Conservation (phyloP, 2,888 invertebrate genomes). For the Phrixothrix hirtus region DNA sequence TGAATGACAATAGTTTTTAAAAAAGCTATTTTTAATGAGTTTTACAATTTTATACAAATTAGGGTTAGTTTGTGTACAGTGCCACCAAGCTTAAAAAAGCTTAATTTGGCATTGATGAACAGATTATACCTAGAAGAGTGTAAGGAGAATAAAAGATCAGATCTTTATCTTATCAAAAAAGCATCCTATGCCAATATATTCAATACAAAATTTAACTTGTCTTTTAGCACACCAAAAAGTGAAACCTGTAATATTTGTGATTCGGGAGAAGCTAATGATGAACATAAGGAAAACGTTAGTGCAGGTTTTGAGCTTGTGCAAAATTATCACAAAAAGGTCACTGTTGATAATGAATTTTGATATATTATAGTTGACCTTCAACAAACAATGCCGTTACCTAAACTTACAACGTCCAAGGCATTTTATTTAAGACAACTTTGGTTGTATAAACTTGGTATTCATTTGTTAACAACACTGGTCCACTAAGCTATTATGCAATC, state of each 20-base stretch:
- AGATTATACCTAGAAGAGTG: too few relatives aligned
- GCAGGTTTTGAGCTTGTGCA: slow-evolving; percentile 3
- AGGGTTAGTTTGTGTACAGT: too few relatives aligned
- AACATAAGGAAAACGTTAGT: too few relatives aligned
- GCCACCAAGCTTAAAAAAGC: too few relatives aligned
- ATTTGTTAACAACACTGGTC: slow-evolving; percentile 5
- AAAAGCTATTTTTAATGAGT: too few relatives aligned
- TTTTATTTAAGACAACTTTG: too few relatives aligned
- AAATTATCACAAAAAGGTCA: slow-evolving; percentile 6
- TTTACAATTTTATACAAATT: too few relatives aligned
- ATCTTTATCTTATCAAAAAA: slow-evolving; percentile 3
- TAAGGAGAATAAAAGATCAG: neutral
- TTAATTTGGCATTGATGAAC: slow-evolving; percentile 6
- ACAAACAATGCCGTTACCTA: slow-evolving; percentile 36
- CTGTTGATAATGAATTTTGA: neutral
- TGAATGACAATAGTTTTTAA: too few relatives aligned
- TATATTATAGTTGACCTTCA: slow-evolving; percentile 35
- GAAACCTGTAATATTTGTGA: slow-evolving; percentile 15
- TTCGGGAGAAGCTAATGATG: neutral
- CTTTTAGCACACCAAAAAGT: too few relatives aligned
- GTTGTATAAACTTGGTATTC: too few relatives aligned
- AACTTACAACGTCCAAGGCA: too few relatives aligned
- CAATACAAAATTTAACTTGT: slow-evolving; percentile 14
- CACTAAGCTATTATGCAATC: slow-evolving; percentile 22
- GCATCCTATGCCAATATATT: slow-evolving; percentile 10